Evolutionary conservation across 53 echinoderm and acorn worm species (phyloP).

Genomic region (Paracentrotus lividus): DNA sequence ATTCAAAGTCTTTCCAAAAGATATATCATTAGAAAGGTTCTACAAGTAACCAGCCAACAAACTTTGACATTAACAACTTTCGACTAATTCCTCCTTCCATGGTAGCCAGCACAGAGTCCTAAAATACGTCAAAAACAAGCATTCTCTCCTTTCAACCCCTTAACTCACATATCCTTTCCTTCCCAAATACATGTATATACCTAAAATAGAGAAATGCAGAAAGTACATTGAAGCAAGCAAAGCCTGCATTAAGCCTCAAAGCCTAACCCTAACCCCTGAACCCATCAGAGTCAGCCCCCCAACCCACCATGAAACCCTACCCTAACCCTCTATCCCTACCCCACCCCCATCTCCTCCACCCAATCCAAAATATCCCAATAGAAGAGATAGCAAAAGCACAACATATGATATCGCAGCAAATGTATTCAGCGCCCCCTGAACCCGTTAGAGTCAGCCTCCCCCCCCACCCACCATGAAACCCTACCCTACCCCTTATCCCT

Average conservation of each 20-base stretch:
- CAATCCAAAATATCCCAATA: too few species aligned
- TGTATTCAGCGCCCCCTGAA: too few species aligned
- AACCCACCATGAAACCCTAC: neutral
- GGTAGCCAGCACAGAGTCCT: neutral
- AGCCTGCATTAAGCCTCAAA: too few species aligned
- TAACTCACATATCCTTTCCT: neutral
- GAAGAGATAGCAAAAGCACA: too few species aligned
- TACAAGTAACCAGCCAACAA: neutral
- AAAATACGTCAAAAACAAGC: neutral
- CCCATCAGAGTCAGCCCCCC: too few species aligned
- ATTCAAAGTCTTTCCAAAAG: neutral
- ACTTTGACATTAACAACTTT: too few species aligned
- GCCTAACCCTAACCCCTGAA: too few species aligned
- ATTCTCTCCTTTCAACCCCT: neutral
- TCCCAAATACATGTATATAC: too few species aligned
- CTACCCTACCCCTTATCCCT: neutral
- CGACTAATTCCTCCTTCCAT: neutral
- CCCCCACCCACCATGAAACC: neutral
- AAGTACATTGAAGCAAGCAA: too few species aligned
- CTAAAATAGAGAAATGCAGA: too few species aligned
- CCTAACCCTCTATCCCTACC: neutral
- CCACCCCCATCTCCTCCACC: neutral
- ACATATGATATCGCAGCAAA: too few species aligned
- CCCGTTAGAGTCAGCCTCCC: too few species aligned
- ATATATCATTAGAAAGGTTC: neutral